Base-by-base conservation (phyloP, 2,888 invertebrate species). In the Epirrita christyi region DNA sequence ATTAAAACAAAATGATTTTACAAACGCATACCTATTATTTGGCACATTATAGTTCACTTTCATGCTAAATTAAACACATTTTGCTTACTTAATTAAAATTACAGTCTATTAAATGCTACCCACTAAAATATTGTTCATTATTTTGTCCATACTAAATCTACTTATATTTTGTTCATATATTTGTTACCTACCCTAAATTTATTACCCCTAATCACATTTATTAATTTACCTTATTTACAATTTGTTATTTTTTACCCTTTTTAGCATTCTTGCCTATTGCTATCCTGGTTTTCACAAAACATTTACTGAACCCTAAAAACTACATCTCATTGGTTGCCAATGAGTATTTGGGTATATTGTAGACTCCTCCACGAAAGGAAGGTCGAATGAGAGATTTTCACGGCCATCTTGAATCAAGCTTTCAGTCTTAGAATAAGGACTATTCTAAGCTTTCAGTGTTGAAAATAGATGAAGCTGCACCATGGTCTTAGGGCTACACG, bases 11-110 rank as follows among this genome's bases (percentile, higher is more conserved):
- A 46, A 52, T 38, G 9, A 52, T 50, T 56, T 29, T 54, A 63
- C 53, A 57, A 64, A 47, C 29, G 54, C 37, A 41, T 9, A 29
- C n/a, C n/a, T n/a, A 49, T 37, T 51, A 60, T 50, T 68, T 68
- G 65, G 68, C 67, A 68, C 68, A 40, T 54, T 55, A 50, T 64
- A 59, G 56, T 63, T 70, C 63, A 64, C 59, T 50, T 57, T 54
- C 34, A 28, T 40, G 11, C 11, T 21, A 50, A 11, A 8, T 8
- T 21, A 34, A 34, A 53, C 41, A 55, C 32, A 7, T 29, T 29
- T 29, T 36, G 28, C 3, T 8, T 45, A 15, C n/a, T 59, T 59
- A 48, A 53, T 41, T 56, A 50, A 46, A 42, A 51, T 49, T 61
- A 60, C 28, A 59, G 58, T 42, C 59, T 63, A 66, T 60, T 68